These are phyloP conservation scores for Conistra vaccinii DNA, from an alignment of 2,888 invertebrate species.

Conservation along the genomic window DNA sequence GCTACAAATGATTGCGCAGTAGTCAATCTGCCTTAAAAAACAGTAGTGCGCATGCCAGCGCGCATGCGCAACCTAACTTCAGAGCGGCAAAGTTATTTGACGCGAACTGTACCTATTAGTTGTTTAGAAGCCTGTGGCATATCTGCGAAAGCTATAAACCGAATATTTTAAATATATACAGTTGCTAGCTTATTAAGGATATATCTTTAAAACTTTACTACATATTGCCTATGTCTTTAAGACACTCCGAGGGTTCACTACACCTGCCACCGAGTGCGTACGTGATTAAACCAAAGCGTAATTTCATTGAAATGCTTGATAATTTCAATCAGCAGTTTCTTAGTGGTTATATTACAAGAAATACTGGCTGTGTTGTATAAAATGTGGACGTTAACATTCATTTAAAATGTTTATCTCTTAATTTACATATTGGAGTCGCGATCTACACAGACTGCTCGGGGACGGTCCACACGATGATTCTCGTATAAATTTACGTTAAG, in stretches of 20 bases:
- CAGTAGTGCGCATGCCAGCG: too few species aligned
- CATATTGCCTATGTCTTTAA: slow-evolving; percentile 18
- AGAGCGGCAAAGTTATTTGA: too few species aligned
- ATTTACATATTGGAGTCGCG: slow-evolving; percentile 85
- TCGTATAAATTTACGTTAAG: slow-evolving; percentile 73
- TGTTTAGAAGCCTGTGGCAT: slow-evolving; percentile 21
- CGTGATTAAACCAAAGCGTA: slow-evolving; percentile 56
- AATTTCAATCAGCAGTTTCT: slow-evolving; percentile 66
- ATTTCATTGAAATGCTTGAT: slow-evolving; percentile 64
- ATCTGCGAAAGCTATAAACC: slow-evolving; percentile 46
- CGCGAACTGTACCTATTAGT: slow-evolving; percentile 4
- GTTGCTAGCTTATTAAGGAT: slow-evolving; percentile 54
- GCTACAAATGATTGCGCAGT: too few species aligned
- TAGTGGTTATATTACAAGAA: slow-evolving; percentile 69
- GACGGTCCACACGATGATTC: slow-evolving; percentile 75
- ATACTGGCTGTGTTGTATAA: slow-evolving; percentile 77
- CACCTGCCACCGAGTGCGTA: slow-evolving; percentile 49
- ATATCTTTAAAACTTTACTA: slow-evolving; percentile 40
- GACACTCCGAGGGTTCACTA: slow-evolving; percentile 29
- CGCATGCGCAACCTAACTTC: too few species aligned
- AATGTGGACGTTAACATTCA: slow-evolving; percentile 80
- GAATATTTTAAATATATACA: slow-evolving; percentile 47
- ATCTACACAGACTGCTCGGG: slow-evolving; percentile 84
- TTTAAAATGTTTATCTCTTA: slow-evolving; percentile 86
- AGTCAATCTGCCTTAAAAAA: too few species aligned